Evolutionary conservation across 2,113 vertebrate genomes (phyloP).

Genomic region (Elgaria multicarinata): DNA sequence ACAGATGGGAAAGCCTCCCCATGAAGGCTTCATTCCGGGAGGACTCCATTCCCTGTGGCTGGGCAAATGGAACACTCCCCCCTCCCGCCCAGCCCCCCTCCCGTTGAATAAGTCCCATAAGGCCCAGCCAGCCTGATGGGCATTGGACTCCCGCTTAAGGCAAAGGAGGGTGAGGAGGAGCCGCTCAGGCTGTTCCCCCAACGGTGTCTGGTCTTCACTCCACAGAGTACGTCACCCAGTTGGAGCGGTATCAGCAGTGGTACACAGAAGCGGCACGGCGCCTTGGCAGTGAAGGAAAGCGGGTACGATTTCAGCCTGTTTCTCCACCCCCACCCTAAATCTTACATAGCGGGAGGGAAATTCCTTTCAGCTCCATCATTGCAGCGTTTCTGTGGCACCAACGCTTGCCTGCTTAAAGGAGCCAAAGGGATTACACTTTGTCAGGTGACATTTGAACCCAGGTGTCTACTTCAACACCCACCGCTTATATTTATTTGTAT

Average conservation of each 20-base stretch:
- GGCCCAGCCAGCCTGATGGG: too few relatives aligned
- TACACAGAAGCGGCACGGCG: conserved; percentile 85
- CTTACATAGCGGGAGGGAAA: too few relatives aligned
- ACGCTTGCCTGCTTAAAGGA: background rate
- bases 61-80: background rate
- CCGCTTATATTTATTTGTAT: background rate
- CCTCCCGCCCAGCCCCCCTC: too few relatives aligned
- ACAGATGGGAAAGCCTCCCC: background rate
- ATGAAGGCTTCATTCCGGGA: background rate
- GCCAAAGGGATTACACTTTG: background rate
- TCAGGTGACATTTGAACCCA: fast-evolving
- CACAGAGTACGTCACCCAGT: conserved; percentile 84
- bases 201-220: background rate
- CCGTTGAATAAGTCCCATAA: too few relatives aligned
- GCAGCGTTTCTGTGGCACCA: background rate
- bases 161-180: too few relatives aligned
- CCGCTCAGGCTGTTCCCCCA: background rate
- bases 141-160: background rate
- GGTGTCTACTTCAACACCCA: background rate
- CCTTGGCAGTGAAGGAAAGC: conserved; percentile 85
- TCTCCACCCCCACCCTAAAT: background rate
- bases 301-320: conserved; percentile 73
- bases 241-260: conserved; percentile 80
- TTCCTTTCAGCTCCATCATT: background rate
- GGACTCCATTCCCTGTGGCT: background rate